Evolutionary conservation across 2,797 vertebrate genomes (phyloP).

Genomic region (Labeo calbasu): DNA sequence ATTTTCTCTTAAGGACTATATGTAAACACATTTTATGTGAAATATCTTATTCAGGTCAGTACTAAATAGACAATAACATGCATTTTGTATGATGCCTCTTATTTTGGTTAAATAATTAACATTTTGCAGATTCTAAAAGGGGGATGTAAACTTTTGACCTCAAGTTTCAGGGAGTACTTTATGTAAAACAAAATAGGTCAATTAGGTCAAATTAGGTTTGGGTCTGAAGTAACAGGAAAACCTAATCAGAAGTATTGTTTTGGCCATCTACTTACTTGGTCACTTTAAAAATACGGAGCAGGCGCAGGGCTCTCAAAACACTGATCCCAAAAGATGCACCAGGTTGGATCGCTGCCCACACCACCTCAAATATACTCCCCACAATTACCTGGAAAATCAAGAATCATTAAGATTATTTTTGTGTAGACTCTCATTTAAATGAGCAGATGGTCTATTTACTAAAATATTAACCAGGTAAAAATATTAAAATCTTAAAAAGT

Average conservation of each 20-base stretch:
- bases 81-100: too few species aligned
- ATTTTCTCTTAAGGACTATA: too few species aligned
- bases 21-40: too few species aligned
- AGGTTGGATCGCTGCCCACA: constrained; percentile 93
- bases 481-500: neutral
- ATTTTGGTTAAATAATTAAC: too few species aligned
- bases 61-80: too few species aligned
- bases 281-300: constrained; percentile 97
- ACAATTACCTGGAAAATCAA: constrained; percentile 86
- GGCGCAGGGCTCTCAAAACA: constrained; percentile 88
- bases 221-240: neutral
- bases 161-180: too few species aligned
- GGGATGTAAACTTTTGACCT: too few species aligned
- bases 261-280: constrained; percentile 88
- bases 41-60: too few species aligned
- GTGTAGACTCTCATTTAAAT: neutral
- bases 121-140: too few species aligned
- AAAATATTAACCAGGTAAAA: neutral
- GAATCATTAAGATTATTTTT: neutral
- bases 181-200: too few species aligned
- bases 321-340: constrained; percentile 97
- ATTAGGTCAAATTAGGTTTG: neutral
- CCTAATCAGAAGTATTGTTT: neutral
- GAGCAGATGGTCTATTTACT: constrained; percentile 24
- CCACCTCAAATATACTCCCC: constrained; percentile 96